Conservation (phyloP, 2,888 invertebrate genomes). For the Hipparchia semele region DNA sequence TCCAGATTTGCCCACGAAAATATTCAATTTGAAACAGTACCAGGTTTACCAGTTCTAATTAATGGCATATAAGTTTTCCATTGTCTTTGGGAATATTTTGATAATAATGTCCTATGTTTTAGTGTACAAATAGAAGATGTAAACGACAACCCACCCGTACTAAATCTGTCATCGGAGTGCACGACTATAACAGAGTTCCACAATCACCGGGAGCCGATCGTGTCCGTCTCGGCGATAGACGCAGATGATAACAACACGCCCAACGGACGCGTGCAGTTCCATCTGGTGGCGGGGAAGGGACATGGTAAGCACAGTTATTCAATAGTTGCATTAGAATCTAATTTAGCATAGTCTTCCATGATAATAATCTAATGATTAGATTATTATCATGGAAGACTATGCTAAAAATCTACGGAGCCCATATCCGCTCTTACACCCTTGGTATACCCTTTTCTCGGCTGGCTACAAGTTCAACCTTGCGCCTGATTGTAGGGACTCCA, state of each 20-base stretch:
- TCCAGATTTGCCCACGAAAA: too few species aligned
- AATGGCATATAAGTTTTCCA: too few species aligned
- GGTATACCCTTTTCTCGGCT: too few species aligned
- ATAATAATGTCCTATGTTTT: slow-evolving; percentile 17
- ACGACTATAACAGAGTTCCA: slow-evolving; percentile 94
- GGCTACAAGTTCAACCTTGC: too few species aligned
- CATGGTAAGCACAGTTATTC: slow-evolving; percentile 72
- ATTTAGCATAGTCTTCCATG: too few species aligned
- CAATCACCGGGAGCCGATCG: slow-evolving; percentile 89
- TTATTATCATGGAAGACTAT: too few species aligned
- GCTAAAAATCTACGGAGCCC: too few species aligned
- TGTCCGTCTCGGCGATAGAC: slow-evolving; percentile 91
- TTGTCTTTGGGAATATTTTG: too few species aligned
- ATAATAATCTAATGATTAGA: too few species aligned
- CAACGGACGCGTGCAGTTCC: slow-evolving; percentile 90
- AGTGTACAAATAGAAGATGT: slow-evolving; percentile 92
- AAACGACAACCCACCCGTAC: slow-evolving; percentile 92
- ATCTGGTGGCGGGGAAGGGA: slow-evolving; percentile 88
- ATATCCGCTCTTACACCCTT: too few species aligned
- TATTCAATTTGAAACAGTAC: not conserved
- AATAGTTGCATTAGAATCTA: too few species aligned
- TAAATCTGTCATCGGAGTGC: slow-evolving; percentile 87
- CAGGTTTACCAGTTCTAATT: not conserved
- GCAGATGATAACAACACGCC: slow-evolving; percentile 90
- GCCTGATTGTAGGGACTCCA: too few species aligned